These are phyloP conservation scores for Anoura caudifer DNA, from an alignment of 2,113 vertebrate genomes.

Conservation along the genomic window DNA sequence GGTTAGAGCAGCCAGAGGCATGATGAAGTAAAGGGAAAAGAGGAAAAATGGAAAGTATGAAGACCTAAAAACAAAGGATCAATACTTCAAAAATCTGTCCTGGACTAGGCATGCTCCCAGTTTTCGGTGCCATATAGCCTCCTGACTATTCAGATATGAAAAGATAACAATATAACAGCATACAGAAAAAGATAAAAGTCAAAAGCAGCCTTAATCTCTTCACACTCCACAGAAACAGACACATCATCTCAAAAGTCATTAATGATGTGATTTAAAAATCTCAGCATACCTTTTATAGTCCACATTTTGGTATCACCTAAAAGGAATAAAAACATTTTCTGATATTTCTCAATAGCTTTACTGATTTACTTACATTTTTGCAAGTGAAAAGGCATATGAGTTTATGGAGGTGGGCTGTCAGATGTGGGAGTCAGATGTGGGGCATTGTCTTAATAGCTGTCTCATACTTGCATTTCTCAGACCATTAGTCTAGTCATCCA, in stretches of 20 bases:
- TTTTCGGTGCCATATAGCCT: not conserved
- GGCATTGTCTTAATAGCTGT: conserved; percentile 24
- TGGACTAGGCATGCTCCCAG: not conserved
- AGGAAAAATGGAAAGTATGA: not conserved
- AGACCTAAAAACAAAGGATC: not conserved
- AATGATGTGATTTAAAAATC: not conserved
- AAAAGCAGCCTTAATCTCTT: not conserved
- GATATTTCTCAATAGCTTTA: not conserved
- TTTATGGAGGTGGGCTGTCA: not conserved
- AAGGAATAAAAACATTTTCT: not conserved
- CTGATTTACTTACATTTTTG: not conserved
- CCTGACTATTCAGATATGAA: not conserved
- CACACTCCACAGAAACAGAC: not conserved
- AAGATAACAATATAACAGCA: not conserved
- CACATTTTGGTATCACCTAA: not conserved
- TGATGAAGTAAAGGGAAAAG: not conserved
- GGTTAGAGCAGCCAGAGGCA: not conserved
- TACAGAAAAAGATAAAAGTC: not conserved
- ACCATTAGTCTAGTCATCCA: conserved; percentile 34
- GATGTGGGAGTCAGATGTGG: not conserved
- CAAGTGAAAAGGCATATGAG: not conserved
- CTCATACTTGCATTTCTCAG: conserved; percentile 2
- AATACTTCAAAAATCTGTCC: not conserved
- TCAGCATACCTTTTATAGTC: not conserved
- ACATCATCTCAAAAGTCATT: not conserved